Percentiles rank a stretch among this genome's conserved stretches.
phyloP scores from a whole-genome alignment of 1,140 invertebrate genomes.

The Nautilus pompilius region DNA sequence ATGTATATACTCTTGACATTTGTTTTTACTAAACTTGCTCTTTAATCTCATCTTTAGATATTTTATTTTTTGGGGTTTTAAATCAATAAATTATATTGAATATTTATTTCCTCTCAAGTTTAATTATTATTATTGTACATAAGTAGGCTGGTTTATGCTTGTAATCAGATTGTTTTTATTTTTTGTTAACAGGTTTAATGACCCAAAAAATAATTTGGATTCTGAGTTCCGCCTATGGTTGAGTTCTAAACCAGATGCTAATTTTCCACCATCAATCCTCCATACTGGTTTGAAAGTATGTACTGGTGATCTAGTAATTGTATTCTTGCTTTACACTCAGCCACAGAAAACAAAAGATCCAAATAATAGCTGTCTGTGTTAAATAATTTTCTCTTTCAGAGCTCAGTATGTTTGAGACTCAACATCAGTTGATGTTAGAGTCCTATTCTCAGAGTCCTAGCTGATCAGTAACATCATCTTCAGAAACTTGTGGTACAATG shows the following conservation, averaged over 20 bases:
- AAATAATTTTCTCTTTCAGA: not conserved
- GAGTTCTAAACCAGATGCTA: slow-evolving; percentile 51
- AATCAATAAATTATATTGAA: too few species aligned
- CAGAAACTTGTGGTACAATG: too few species aligned
- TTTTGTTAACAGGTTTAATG: slow-evolving; percentile 38
- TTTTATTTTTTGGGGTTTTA: too few species aligned
- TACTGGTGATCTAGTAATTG: too few species aligned
- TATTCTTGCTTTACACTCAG: not conserved
- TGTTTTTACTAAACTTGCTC: not conserved
- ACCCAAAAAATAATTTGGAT: slow-evolving; percentile 42
- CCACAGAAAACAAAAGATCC: not conserved
- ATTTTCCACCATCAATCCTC: slow-evolving; percentile 49
- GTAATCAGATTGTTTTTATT: not conserved
- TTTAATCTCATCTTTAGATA: too few species aligned
- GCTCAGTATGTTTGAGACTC: too few species aligned
- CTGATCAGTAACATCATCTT: too few species aligned
- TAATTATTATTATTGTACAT: not conserved
- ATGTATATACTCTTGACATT: too few species aligned
- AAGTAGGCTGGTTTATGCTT: not conserved
- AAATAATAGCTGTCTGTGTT: not conserved
- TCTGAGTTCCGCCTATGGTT: slow-evolving; percentile 54
- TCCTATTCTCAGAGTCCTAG: too few species aligned
- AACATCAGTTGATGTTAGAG: too few species aligned
- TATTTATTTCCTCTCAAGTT: too few species aligned
- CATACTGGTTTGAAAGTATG: slow-evolving; percentile 52